phyloP scores from a whole-genome alignment of 2,888 invertebrate genomes.

The Euzetes globulus region DNA sequence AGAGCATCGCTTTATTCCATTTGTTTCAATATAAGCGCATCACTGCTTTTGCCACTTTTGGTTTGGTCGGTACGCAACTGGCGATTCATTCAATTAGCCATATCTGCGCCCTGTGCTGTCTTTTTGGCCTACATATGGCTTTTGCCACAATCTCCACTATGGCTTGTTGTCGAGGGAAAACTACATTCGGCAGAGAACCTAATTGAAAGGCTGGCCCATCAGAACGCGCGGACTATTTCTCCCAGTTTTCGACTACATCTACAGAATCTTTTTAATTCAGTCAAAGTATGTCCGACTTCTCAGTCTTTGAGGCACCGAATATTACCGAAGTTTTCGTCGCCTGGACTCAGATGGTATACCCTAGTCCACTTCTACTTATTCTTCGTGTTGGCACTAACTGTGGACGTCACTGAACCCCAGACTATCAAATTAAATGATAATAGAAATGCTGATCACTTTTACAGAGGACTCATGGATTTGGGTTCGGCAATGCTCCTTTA shows the following conservation, averaged over 20 bases:
- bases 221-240: slow-evolving; percentile 38
- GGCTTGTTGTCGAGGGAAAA: slow-evolving; percentile 36
- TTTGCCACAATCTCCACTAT: slow-evolving; percentile 35
- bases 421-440: slow-evolving; percentile 39
- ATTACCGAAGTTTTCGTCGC: slow-evolving; percentile 30
- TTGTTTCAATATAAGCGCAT: slow-evolving; percentile 36
- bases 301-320: slow-evolving; percentile 12
- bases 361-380: slow-evolving; percentile 35
- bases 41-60: slow-evolving; percentile 38
- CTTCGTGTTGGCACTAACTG: slow-evolving; percentile 38
- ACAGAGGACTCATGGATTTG: slow-evolving; percentile 39
- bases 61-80: slow-evolving; percentile 41
- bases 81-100: slow-evolving; percentile 41
- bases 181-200: slow-evolving; percentile 36
- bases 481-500: slow-evolving; percentile 40
- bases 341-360: slow-evolving; percentile 35
- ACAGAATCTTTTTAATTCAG: slow-evolving; percentile 37
- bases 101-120: slow-evolving; percentile 41
- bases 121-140: slow-evolving; percentile 41
- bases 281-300: slow-evolving; percentile 30
- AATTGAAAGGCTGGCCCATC: slow-evolving; percentile 37
- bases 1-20: slow-evolving; percentile 36
- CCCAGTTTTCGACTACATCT: slow-evolving; percentile 40
- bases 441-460: slow-evolving; percentile 38
- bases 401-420: slow-evolving; percentile 36